These are phyloP conservation scores for Ectemnius continuus DNA, from an alignment of 2,888 invertebrate species.

Conservation along the genomic window DNA sequence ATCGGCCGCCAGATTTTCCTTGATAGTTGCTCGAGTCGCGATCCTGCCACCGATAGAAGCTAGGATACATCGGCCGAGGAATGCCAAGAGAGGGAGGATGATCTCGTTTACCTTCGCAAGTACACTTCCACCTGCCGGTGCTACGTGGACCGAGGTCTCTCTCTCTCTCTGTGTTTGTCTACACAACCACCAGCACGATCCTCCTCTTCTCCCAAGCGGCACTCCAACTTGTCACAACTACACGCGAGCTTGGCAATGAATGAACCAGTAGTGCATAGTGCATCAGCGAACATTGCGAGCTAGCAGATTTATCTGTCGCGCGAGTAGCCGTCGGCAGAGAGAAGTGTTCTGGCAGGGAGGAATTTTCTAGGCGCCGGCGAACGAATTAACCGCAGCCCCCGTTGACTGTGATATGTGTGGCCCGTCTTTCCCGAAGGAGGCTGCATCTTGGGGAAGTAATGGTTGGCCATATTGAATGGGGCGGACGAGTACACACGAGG, in stretches of 20 bases:
- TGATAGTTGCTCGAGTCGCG: neutral
- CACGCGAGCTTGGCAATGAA: conserved; percentile 18
- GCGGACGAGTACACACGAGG: too few species aligned
- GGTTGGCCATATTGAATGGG: too few species aligned
- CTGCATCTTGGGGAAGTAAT: neutral
- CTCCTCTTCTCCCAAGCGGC: conserved; percentile 34
- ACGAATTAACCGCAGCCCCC: too few species aligned
- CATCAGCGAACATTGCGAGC: too few species aligned
- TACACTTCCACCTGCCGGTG: conserved; percentile 38
- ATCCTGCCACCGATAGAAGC: neutral
- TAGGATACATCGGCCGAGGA: neutral
- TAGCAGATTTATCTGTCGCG: too few species aligned
- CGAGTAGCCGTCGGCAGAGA: too few species aligned
- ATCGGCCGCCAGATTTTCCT: neutral
- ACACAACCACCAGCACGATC: conserved; percentile 37
- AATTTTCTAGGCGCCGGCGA: too few species aligned
- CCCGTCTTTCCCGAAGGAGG: too few species aligned
- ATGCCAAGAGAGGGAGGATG: conserved; percentile 9
- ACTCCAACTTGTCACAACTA: conserved; percentile 25
- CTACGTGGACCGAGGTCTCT: neutral
- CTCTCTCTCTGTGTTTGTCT: conserved; percentile 28
- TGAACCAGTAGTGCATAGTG: conserved; percentile 9
- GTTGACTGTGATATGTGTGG: too few species aligned
- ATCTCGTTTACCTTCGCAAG: conserved; percentile 58
- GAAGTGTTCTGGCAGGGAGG: too few species aligned